Evolutionary conservation across 2,888 invertebrate species (phyloP).

Genomic region (Stegophylla sp.): DNA sequence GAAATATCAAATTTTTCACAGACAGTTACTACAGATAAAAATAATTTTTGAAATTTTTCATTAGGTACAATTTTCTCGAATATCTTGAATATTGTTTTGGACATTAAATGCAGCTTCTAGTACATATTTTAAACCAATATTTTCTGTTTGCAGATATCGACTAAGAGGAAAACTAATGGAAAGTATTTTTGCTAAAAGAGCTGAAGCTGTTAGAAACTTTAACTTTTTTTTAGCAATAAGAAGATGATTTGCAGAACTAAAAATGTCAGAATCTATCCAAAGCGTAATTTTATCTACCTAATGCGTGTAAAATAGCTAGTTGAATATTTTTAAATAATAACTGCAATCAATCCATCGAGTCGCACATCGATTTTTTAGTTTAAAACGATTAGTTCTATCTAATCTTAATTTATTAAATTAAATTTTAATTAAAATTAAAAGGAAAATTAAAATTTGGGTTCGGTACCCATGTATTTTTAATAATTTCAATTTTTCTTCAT

Average conservation of each 20-base stretch:
- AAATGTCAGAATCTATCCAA: conserved; percentile 11
- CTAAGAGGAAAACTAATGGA: background rate
- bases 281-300: background rate
- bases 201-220: conserved; percentile 6
- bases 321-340: conserved; percentile 27
- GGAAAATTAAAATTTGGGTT: too few species aligned
- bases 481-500: too few species aligned
- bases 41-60: background rate
- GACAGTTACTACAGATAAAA: background rate
- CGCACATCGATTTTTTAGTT: conserved; percentile 14
- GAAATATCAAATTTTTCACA: background rate
- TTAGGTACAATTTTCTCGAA: background rate
- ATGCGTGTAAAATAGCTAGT: background rate
- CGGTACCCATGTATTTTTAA: too few species aligned
- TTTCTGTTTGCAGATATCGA: conserved; percentile 9
- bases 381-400: conserved; percentile 7
- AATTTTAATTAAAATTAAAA: too few species aligned
- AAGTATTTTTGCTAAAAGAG: conserved; percentile 40
- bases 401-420: too few species aligned
- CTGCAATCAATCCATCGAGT: conserved; percentile 17
- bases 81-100: background rate
- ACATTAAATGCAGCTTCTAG: background rate
- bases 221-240: conserved; percentile 12
- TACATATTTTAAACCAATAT: background rate
- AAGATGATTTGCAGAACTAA: background rate